Conservation (phyloP, 2,113 vertebrate genomes). For the Aix galericulata region DNA sequence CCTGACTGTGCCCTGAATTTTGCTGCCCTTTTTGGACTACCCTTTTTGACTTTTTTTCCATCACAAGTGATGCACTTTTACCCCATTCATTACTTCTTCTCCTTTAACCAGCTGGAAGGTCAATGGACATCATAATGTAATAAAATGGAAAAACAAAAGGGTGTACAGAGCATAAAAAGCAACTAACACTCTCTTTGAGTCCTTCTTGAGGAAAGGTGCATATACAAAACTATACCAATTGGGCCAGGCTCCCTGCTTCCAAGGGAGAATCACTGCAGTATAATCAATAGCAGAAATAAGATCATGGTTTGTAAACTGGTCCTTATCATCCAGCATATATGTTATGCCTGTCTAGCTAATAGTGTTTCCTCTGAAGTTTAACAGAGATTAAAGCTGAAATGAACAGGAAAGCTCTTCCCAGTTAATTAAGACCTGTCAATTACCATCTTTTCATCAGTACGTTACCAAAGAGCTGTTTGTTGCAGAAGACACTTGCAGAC, state of each 20-base stretch:
- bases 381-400: background rate
- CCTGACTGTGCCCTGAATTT: background rate
- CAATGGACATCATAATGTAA: background rate
- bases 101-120: background rate
- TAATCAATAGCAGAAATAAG: background rate
- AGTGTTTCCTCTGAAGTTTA: background rate
- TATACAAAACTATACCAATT: background rate
- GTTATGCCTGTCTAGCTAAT: background rate
- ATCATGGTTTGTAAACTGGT: background rate
- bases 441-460: background rate
- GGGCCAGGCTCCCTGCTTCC: background rate
- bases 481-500: background rate
- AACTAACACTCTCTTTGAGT: background rate
- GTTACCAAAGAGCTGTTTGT: background rate
- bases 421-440: conserved; percentile 35
- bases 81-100: background rate
- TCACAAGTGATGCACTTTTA: background rate
- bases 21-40: background rate
- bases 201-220: background rate
- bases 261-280: background rate
- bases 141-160: background rate
- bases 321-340: background rate
- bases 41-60: background rate
- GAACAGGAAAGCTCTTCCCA: conserved; percentile 23
- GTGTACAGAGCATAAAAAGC: background rate